phyloP scores from a whole-genome alignment of 1,140 invertebrate genomes.

The Sitodiplosis mosellana region DNA sequence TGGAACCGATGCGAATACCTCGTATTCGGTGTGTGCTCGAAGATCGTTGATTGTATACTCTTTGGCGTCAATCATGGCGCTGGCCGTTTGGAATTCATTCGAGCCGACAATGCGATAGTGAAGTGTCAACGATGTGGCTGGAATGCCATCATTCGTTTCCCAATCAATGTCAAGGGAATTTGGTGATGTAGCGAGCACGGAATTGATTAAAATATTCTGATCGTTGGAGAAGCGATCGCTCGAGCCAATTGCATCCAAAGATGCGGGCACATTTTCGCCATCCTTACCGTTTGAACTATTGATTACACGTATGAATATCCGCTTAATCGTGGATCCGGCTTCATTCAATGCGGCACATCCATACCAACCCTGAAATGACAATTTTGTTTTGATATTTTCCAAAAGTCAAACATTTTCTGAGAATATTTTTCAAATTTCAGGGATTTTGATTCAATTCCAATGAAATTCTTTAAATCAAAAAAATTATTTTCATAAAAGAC shows the following conservation, averaged over 20 bases:
- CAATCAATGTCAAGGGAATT: constrained; percentile 54
- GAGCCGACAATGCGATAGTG: constrained; percentile 5
- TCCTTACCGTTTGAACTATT: neutral
- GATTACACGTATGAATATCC: constrained; percentile 1
- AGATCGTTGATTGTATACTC: constrained; percentile 42
- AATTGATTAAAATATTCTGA: constrained; percentile 26
- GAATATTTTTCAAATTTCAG: neutral
- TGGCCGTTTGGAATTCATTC: constrained; percentile 35
- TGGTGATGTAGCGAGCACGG: constrained; percentile 34
- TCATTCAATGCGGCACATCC: constrained; percentile 4
- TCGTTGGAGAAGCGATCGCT: neutral
- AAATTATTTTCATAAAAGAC: neutral
- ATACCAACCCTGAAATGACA: constrained; percentile 6
- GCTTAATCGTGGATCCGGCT: constrained; percentile 2
- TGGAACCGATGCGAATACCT: constrained; percentile 54
- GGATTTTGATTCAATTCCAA: neutral
- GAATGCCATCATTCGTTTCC: constrained; percentile 28
- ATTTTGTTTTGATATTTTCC: too few species aligned
- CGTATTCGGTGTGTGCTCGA: constrained; percentile 50
- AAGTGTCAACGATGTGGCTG: neutral
- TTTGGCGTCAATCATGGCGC: constrained; percentile 33
- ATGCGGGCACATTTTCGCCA: neutral
- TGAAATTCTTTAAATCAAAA: neutral
- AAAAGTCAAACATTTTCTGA: neutral
- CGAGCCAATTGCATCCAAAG: neutral